These are phyloP conservation scores for Drosophila littoralis DNA, from an alignment of 1,140 invertebrate genomes.

Conservation along the genomic window DNA sequence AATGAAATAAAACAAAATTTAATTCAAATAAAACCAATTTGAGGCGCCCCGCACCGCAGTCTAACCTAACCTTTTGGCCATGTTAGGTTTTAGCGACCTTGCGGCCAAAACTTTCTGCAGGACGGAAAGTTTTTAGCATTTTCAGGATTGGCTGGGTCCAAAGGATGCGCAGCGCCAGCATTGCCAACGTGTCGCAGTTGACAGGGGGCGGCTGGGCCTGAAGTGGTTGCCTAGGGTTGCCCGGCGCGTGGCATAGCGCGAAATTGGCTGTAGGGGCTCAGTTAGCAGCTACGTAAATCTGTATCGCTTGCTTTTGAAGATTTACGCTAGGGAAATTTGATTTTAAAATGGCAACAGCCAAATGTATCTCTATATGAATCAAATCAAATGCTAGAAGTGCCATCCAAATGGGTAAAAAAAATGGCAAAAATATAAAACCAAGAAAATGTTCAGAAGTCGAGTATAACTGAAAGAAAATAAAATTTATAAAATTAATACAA, in stretches of 20 bases:
- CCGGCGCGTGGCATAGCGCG: constrained; percentile 46
- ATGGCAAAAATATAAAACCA: not conserved
- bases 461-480: no score
- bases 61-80: constrained; percentile 61
- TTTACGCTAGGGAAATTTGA: constrained; percentile 65
- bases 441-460: not conserved
- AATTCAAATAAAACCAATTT: constrained; percentile 83
- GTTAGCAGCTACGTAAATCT: constrained; percentile 41
- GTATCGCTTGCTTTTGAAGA: constrained; percentile 72
- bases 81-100: constrained; percentile 65
- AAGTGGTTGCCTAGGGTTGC: constrained; percentile 23
- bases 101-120: constrained; percentile 62
- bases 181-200: constrained; percentile 61
- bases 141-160: constrained; percentile 30
- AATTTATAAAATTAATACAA: no score
- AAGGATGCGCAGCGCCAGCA: constrained; percentile 51
- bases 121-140: constrained; percentile 54
- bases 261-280: constrained; percentile 51
- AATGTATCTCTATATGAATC: constrained; percentile 6
- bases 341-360: constrained; percentile 51
- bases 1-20: constrained; percentile 82
- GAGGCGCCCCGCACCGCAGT: constrained; percentile 15
- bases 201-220: not conserved
- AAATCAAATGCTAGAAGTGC: not conserved
- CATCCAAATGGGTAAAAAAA: not conserved